phyloP scores from a whole-genome alignment of 2,113 vertebrate genomes.

The Caracal caracal region DNA sequence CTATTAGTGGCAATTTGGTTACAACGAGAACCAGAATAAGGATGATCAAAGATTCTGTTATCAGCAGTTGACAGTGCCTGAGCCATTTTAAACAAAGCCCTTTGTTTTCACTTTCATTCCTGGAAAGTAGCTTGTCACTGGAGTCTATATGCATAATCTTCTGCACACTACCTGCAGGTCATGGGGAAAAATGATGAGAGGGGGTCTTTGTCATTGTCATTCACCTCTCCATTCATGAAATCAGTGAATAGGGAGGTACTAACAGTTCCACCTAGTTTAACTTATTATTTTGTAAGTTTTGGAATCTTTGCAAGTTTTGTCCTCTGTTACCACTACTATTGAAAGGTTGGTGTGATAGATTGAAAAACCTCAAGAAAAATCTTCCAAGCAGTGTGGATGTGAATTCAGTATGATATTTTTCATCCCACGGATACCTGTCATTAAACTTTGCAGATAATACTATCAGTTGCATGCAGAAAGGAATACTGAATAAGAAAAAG shows the following conservation, averaged over 20 bases:
- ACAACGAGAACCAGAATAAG: neutral
- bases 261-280: neutral
- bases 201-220: neutral
- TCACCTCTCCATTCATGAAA: neutral
- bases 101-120: constrained; percentile 34
- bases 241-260: neutral
- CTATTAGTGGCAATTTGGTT: neutral
- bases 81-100: neutral
- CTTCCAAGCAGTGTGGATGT: neutral
- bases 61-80: neutral
- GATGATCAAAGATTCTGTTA: neutral
- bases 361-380: constrained; percentile 51
- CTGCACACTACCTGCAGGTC: neutral
- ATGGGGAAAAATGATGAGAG: neutral
- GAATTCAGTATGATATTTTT: constrained; percentile 38
- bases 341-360: neutral
- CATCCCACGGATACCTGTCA: neutral
- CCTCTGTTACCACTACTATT: neutral
- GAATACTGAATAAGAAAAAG: neutral
- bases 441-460: constrained; percentile 54
- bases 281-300: constrained; percentile 11
- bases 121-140: neutral
- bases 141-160: neutral
- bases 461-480: constrained; percentile 30
- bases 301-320: neutral